Base-by-base conservation (phyloP, 1,140 invertebrate genomes). In the Bombus haemorrhoidalis region DNA sequence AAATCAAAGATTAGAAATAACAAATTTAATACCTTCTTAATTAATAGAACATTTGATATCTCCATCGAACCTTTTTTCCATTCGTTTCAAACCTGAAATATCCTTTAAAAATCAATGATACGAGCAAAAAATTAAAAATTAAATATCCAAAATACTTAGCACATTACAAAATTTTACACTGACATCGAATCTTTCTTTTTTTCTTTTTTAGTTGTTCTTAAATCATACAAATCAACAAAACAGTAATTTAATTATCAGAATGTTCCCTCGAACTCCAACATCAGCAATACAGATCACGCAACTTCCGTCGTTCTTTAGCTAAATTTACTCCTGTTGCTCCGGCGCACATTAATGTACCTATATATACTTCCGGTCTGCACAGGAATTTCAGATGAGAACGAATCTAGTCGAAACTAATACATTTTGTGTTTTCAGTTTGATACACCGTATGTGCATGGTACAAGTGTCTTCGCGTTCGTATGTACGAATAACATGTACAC, bases 341-440 rank as follows among this genome's bases (percentile, higher is more conserved):
- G 3, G 43, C 2, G 22, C 25, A 18, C n/a, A 53, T 66, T 53
- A 77, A 68, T 77, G 43, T 39, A 76, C 32, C 18, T 53, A 22
- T 22, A 72, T 57, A 47, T 47, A 59, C n/a, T 32, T 43, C 71
- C 34, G 3, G 4, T 15, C 28, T 62, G 12, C 12, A 39, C 28
- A 66, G 37, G 74, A 69, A 78, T 68, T 77, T 69, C 73, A 25
- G 12, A 68, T 47, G 34, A 34, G 13, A 32, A 34, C 18, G 73
- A 53, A 59, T 47, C 64, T 57, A 39, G 66, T 59, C 28, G 39
- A 84, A 84, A 84, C 59, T 84, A 84, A 84, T 84, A 79, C 39
- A 79, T 76, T 28, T 76, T 59, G 59, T 41, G 72, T 79, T 75
- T 84, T 84, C 66, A n/a, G 39, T 37, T 79, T 78, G 53, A 79